These are phyloP conservation scores for Tipula lateralis DNA, from an alignment of 2,888 invertebrate species.

Conservation along the genomic window DNA sequence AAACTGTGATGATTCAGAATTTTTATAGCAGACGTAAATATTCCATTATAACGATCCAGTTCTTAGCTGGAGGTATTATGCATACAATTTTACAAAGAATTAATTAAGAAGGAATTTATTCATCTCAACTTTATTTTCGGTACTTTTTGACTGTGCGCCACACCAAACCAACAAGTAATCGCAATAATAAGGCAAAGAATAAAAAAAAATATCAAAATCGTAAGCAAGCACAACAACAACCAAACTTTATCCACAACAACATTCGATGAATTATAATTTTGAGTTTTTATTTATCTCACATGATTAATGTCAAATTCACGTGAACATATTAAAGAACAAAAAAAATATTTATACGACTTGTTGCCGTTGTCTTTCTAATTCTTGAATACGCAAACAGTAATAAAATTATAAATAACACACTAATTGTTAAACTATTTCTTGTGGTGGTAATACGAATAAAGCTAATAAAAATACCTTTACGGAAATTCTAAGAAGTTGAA, in stretches of 20 bases:
- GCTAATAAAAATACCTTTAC: not conserved
- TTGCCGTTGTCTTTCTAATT: not conserved
- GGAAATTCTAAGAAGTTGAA: not conserved
- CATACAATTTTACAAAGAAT: not conserved
- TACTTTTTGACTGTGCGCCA: not conserved
- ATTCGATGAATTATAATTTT: not conserved
- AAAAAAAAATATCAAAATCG: not conserved
- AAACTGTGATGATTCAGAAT: not conserved
- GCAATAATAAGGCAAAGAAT: not conserved
- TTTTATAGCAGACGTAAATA: not conserved
- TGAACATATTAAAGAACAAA: not conserved
- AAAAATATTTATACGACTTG: not conserved
- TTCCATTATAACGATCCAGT: not conserved
- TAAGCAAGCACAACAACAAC: not conserved
- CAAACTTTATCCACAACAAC: not conserved
- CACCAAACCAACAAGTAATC: not conserved
- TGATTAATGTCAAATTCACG: conserved; percentile 24
- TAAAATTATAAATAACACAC: conserved; percentile 19
- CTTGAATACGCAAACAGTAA: not conserved
- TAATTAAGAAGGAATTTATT: conserved; percentile 19
- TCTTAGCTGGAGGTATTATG: not conserved
- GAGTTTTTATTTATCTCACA: not conserved
- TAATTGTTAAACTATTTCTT: conserved; percentile 5
- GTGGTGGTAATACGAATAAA: not conserved
- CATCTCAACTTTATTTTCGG: not conserved